Evolutionary conservation across 1,140 invertebrate genomes (phyloP), one percentile per base, ranked within the genome.

Genomic region (Drosophila prosaltans): DNA sequence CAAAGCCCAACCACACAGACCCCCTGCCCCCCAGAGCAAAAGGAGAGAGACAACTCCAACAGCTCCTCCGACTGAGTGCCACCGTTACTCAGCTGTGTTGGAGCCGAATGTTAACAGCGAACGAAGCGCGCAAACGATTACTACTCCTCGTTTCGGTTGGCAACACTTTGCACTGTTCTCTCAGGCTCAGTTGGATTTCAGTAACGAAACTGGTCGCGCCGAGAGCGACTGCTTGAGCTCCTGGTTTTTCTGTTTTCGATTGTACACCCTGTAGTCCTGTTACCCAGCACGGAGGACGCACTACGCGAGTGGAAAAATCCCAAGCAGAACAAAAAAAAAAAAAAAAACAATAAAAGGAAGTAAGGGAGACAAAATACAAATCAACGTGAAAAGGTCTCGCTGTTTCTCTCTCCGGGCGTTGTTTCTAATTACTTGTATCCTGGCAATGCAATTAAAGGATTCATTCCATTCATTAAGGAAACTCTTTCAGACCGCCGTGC

Each of bases 231-330:
- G 11, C 30, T 39, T 36, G n/a, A 10, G 39, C 16, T 55, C 32
- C 39, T 10, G 32, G 41, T 59, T 30, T 57, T 58, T 72, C 41
- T 30, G 28, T 60, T 32, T 60, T 40, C 16, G 16, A 16, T 16
- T 16, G 16, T 1, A 30, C 54, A 36, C 6, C 3, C 4, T 4
- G 16, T 16, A 36, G 6, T 36, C 32, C 32, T 36, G 32, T 36
- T 36, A 1, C 64, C 40, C 58, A 65, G 65, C 59, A 28, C 61
- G 74, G 74, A 76, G 16, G 16, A 16, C 16, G 16, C 65, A 59
- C 32, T 6, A 65, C 60, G 74, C 74, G 74, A 77, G 74, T 77
- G 74, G 74, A 77, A 77, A 76, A 77, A 70, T 76, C 69, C 74
- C 63, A 61, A 11, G 45, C 54, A 74, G 36, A 21, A 48, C n/a